Evolutionary conservation across 1,140 invertebrate species (phyloP).

Genomic region (Vanessa atalanta): DNA sequence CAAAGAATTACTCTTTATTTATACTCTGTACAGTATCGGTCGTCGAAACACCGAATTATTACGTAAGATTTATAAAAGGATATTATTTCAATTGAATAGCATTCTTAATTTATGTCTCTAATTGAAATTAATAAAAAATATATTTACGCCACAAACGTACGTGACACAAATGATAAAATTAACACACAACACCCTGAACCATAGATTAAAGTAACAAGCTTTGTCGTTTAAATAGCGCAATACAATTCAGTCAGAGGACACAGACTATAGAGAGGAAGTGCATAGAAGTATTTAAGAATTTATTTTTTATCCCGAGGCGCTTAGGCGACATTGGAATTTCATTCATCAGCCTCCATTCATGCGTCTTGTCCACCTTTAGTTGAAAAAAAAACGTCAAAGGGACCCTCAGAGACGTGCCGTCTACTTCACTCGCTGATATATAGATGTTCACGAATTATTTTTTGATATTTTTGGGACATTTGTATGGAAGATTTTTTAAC

Average conservation of each 20-base stretch:
- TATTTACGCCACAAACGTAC: no score
- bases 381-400: constrained; percentile 55
- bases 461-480: not conserved
- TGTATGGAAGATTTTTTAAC: not conserved
- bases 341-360: constrained; percentile 68
- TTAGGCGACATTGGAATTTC: constrained; percentile 70
- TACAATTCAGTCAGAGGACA: constrained; percentile 39
- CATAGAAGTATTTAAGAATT: constrained; percentile 44
- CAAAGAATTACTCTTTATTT: no score
- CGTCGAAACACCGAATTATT: no score
- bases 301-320: constrained; percentile 65
- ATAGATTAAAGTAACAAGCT: not conserved
- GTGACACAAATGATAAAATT: not conserved
- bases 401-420: constrained; percentile 69
- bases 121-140: no score
- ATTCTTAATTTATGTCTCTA: no score
- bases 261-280: constrained; percentile 57
- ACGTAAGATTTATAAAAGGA: no score
- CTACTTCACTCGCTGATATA: constrained; percentile 56
- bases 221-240: constrained; percentile 40
- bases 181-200: not conserved
- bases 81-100: no score
- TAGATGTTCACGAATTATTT: constrained; percentile 29
- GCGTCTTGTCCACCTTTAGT: constrained; percentile 58
- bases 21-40: no score